These are phyloP conservation scores for Caenorhabditis panamensis DNA, from an alignment of 2,888 invertebrate genomes.

Conservation along the genomic window DNA sequence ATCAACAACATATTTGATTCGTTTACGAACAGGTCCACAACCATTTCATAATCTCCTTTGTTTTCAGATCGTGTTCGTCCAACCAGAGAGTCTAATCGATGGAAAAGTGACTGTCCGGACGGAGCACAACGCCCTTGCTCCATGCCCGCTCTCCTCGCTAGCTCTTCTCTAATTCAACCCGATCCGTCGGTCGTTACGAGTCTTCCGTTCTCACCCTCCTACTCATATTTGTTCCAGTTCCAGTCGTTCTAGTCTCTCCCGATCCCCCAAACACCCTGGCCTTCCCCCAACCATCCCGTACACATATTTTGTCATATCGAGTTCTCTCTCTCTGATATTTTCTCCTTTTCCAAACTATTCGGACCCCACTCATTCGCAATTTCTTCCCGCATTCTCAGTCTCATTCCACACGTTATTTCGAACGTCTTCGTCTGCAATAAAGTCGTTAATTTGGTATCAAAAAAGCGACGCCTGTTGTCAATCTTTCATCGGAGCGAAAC, in stretches of 20 bases:
- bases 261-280: background rate
- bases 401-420: conserved; percentile 52
- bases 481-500: conserved; percentile 44
- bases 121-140: conserved; percentile 75
- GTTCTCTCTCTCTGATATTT: background rate
- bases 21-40: too few species aligned
- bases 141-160: conserved; percentile 75
- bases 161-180: conserved; percentile 68
- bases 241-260: background rate
- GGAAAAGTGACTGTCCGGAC: conserved; percentile 77
- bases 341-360: conserved; percentile 6
- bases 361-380: conserved; percentile 3
- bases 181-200: conserved; percentile 13
- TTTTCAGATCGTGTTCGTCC: conserved; percentile 80
- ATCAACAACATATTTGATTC: background rate
- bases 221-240: conserved; percentile 36
- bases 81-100: conserved; percentile 77
- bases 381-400: conserved; percentile 21
- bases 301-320: conserved; percentile 55
- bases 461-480: background rate
- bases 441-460: conserved; percentile 29
- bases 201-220: conserved; percentile 8
- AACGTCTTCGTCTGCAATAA: conserved; percentile 53
- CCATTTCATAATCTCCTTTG: too few species aligned
- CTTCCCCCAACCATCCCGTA: conserved; percentile 20